phyloP scores from a whole-genome alignment of 2,797 vertebrate genomes.

The Pogonophryne albipinna region DNA sequence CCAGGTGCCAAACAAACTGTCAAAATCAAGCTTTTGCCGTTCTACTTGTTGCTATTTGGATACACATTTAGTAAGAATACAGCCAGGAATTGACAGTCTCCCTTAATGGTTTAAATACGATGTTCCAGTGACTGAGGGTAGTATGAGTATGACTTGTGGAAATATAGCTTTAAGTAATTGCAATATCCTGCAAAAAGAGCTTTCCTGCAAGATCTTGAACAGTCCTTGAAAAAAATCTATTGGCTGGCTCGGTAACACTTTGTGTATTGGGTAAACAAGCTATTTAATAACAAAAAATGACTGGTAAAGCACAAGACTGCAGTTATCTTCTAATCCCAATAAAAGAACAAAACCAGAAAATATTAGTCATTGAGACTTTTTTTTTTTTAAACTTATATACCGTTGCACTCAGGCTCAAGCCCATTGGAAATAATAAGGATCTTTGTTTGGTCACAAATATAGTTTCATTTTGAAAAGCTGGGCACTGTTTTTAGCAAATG shows the following conservation, averaged over 20 bases:
- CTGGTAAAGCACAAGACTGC: neutral
- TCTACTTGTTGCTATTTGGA: conserved; percentile 20
- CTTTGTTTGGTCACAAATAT: no score
- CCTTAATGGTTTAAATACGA: neutral
- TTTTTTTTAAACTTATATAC: fast-evolving
- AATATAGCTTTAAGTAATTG: neutral
- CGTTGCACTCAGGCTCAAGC: neutral
- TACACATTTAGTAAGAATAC: conserved; percentile 4
- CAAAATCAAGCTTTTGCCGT: neutral
- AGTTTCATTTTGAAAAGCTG: neutral
- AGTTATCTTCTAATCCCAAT: neutral
- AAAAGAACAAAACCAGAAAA: neutral
- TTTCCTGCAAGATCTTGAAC: neutral
- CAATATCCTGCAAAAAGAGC: neutral
- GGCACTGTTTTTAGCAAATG: neutral
- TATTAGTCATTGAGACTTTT: neutral
- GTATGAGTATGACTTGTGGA: neutral
- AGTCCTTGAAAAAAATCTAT: neutral
- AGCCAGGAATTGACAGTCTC: neutral
- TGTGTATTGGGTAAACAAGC: neutral
- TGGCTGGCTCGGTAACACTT: neutral
- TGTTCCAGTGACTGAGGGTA: neutral
- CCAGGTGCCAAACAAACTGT: conserved; percentile 38
- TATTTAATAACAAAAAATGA: neutral
- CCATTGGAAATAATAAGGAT: neutral